phyloP scores from a whole-genome alignment of 2,113 vertebrate species.

The Stegastes partitus region DNA sequence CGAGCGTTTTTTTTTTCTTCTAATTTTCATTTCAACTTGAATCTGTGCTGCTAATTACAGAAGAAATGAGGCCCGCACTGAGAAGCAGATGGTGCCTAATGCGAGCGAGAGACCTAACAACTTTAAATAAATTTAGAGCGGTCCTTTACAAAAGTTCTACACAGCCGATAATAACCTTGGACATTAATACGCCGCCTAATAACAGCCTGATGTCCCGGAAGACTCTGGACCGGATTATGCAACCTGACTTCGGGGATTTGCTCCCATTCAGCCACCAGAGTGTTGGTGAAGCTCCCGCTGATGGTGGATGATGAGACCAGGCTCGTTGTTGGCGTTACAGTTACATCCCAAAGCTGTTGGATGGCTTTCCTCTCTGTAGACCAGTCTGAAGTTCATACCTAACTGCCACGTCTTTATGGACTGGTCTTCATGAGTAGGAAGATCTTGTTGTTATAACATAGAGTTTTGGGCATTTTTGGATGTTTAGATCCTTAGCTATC shows the following conservation, averaged over 20 bases:
- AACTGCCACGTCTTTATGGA: not conserved
- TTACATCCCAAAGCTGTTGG: conserved; percentile 19
- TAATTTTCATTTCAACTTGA: not conserved
- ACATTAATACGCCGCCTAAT: conserved; percentile 3
- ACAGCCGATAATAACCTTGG: not conserved
- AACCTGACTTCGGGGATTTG: not conserved
- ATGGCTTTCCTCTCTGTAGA: not conserved
- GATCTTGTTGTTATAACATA: no score
- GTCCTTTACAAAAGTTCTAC: not conserved
- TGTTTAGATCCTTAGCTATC: no score
- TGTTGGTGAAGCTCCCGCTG: not conserved
- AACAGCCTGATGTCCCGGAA: not conserved
- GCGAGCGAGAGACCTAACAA: not conserved
- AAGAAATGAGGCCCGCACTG: no score
- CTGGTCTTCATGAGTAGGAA: not conserved
- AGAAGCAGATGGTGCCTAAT: not conserved
- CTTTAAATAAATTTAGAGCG: not conserved
- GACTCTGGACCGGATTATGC: not conserved
- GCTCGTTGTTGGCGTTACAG: not conserved
- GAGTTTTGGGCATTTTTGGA: no score
- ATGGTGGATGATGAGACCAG: not conserved
- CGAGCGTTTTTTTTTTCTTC: no score
- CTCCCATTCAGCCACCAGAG: not conserved
- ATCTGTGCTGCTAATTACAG: not conserved
- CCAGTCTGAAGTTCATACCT: not conserved